Conservation (phyloP, 1,140 invertebrate genomes). For the Meteorus sp. region DNA sequence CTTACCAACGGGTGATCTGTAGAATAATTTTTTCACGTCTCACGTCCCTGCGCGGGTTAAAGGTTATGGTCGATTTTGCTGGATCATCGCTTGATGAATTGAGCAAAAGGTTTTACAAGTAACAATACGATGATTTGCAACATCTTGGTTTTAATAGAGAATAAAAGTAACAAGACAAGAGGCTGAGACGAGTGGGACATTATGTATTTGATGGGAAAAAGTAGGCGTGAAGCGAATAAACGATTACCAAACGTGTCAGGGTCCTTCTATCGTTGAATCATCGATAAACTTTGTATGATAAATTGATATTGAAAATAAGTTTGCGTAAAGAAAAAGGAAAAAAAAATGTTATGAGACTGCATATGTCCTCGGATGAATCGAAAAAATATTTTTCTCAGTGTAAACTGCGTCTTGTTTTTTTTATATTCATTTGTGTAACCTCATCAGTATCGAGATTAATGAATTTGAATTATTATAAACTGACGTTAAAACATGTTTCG, state of each 20-base stretch:
- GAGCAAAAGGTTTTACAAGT: no score
- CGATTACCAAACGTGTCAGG: conserved; percentile 19
- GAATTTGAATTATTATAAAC: neutral
- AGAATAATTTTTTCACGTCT: no score
- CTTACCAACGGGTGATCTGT: no score
- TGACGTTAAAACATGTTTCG: neutral
- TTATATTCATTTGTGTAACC: neutral
- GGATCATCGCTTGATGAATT: no score
- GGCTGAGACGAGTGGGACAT: neutral
- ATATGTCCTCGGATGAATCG: neutral
- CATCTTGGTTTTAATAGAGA: no score
- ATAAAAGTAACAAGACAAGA: neutral
- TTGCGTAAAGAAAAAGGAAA: neutral
- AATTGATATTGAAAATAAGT: no score
- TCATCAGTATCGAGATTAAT: neutral
- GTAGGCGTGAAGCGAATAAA: neutral
- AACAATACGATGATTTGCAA: no score
- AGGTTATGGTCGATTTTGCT: no score
- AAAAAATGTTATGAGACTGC: neutral
- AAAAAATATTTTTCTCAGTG: no score
- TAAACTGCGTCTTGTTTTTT: neutral
- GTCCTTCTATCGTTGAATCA: conserved; percentile 6
- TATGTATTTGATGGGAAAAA: neutral
- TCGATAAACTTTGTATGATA: neutral
- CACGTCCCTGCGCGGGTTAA: no score